Conservation (phyloP, 2,113 vertebrate genomes). For the Oncorhynchus gorbuscha region DNA sequence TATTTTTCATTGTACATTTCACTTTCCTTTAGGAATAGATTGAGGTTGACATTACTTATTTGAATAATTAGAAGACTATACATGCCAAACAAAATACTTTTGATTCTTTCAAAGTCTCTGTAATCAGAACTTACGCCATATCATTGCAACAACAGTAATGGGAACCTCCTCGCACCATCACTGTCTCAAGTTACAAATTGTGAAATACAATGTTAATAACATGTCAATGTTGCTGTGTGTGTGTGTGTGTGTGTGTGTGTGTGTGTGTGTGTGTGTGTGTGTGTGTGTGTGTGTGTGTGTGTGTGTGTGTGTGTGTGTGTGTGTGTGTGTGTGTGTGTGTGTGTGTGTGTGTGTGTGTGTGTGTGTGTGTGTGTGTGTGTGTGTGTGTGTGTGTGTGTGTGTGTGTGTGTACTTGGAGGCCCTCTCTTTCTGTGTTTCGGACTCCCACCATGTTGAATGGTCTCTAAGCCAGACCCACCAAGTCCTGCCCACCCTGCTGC, state of each 20-base stretch:
- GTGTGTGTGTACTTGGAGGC: not conserved
- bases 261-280: not conserved
- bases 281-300: not conserved
- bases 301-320: not conserved
- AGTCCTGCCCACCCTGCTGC: conserved; percentile 46
- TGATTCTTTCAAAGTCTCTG: not conserved
- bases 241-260: not conserved
- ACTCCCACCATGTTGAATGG: not conserved
- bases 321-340: not conserved
- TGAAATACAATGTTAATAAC: not conserved
- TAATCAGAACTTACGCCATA: not conserved
- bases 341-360: not conserved
- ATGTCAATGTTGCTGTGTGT: not conserved
- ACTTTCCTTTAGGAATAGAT: no score
- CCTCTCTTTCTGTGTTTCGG: not conserved
- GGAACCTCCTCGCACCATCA: no score
- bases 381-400: not conserved
- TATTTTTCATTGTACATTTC: no score
- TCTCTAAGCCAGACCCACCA: conserved; percentile 47
- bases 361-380: not conserved
- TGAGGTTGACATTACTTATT: no score
- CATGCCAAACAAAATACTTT: not conserved
- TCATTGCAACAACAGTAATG: not conserved
- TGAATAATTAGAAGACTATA: not conserved
- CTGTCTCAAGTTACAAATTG: not conserved